Evolutionary conservation across 2,797 vertebrate species (phyloP).

Genomic region (Falco concolor): DNA sequence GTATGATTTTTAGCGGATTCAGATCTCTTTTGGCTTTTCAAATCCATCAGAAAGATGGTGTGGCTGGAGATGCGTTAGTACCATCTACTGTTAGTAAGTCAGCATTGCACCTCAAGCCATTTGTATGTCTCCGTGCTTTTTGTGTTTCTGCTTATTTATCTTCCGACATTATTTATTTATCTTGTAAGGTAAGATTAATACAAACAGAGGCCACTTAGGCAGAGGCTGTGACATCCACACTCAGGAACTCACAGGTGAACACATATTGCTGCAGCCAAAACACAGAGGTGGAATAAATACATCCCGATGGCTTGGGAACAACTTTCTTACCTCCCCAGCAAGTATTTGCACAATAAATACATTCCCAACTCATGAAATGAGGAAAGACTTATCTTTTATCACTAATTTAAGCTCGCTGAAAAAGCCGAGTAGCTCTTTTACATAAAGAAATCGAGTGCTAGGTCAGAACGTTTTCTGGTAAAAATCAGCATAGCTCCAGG

Average conservation of each 20-base stretch:
- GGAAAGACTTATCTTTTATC: constrained; percentile 14
- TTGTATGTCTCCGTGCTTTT: fast-evolving
- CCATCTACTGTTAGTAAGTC: background rate
- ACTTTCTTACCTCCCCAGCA: background rate
- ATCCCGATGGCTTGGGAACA: background rate
- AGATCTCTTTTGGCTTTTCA: background rate
- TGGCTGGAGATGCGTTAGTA: background rate
- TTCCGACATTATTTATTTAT: background rate
- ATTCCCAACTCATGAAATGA: background rate
- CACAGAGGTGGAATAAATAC: background rate
- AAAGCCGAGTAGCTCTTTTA: constrained; percentile 4
- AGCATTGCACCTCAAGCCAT: background rate
- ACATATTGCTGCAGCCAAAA: background rate
- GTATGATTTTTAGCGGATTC: background rate
- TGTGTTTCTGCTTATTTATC: background rate
- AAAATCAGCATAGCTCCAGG: constrained; percentile 43
- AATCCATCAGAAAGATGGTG: background rate
- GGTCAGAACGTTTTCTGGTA: background rate
- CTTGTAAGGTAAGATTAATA: background rate
- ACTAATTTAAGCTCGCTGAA: constrained; percentile 10
- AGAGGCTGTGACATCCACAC: background rate
- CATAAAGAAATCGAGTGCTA: background rate
- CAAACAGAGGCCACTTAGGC: background rate
- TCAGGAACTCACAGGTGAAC: background rate
- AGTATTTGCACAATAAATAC: background rate